Conservation (phyloP, 1,140 invertebrate genomes). For the Solenopsis invicta region DNA sequence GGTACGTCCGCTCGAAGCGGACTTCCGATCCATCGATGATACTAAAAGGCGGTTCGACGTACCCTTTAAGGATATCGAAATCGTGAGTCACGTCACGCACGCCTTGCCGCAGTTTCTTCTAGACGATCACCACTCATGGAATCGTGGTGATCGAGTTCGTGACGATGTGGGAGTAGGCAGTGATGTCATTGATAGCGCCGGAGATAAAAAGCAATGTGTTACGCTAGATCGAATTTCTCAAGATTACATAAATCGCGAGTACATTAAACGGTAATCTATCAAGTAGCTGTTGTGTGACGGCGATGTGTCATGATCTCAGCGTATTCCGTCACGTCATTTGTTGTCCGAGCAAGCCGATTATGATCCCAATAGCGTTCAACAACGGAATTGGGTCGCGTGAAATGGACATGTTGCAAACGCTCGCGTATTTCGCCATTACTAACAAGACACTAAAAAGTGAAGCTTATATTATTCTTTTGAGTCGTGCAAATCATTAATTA, state of each 20-base stretch:
- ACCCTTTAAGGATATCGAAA: constrained; percentile 45
- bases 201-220: constrained; percentile 15
- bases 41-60: background rate
- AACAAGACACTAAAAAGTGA: background rate
- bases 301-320: constrained; percentile 37
- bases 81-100: constrained; percentile 53
- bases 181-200: constrained; percentile 64
- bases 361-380: constrained; percentile 48
- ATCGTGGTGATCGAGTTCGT: constrained; percentile 35
- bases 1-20: background rate
- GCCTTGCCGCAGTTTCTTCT: constrained; percentile 4
- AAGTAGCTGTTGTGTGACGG: background rate
- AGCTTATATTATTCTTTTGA: background rate
- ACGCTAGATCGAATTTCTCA: constrained; percentile 25
- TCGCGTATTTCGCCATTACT: constrained; percentile 46
- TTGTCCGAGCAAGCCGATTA: constrained; percentile 34
- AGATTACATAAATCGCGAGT: no score
- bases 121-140: constrained; percentile 33
- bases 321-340: constrained; percentile 45
- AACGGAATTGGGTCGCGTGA: constrained; percentile 60
- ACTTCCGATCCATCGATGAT: constrained; percentile 17
- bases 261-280: constrained; percentile 20
- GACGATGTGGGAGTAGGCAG: constrained; percentile 42
- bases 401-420: constrained; percentile 55
- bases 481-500: constrained; percentile 1